These are phyloP conservation scores for Thumatha senex DNA, from an alignment of 2,888 invertebrate species.

Conservation along the genomic window DNA sequence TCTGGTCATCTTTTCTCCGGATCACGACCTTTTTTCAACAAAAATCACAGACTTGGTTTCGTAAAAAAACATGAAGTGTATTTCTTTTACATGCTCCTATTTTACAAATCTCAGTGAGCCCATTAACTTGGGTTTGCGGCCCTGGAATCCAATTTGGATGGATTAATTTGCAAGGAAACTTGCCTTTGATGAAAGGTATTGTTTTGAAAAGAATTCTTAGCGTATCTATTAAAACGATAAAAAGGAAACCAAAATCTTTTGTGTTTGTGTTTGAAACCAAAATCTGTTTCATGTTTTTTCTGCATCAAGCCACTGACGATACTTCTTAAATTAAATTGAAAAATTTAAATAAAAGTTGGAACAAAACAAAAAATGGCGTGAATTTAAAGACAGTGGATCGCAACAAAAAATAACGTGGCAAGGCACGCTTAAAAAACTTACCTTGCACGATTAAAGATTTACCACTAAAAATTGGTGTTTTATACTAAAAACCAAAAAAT, in stretches of 20 bases:
- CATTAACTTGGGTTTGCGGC: conserved; percentile 7
- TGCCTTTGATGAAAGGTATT: conserved; percentile 17
- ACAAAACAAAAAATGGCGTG: background rate
- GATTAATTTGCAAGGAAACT: conserved; percentile 13
- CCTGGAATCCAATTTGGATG: conserved; percentile 15
- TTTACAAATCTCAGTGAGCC: background rate
- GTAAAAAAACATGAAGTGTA: background rate
- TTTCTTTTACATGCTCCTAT: background rate
- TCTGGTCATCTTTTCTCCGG: too few relatives aligned
- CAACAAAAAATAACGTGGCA: too few relatives aligned
- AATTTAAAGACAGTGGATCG: too few relatives aligned
- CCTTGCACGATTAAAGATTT: too few relatives aligned
- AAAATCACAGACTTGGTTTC: background rate
- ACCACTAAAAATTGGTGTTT: too few relatives aligned
- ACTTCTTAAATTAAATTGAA: too few relatives aligned
- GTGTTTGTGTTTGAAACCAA: background rate
- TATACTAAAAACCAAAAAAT: too few relatives aligned
- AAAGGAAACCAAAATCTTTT: conserved; percentile 5
- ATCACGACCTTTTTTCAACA: too few relatives aligned
- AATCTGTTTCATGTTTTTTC: too few relatives aligned
- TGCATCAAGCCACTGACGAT: too few relatives aligned
- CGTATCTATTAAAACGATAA: conserved; percentile 11
- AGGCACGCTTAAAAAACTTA: too few relatives aligned
- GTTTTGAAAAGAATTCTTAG: conserved; percentile 23
- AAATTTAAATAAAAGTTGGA: too few relatives aligned